A percentile compares a stretch with the other conserved stretches of the same genome.
Conservation (phyloP, 2,888 invertebrate genomes). For the Leucania comma region DNA sequence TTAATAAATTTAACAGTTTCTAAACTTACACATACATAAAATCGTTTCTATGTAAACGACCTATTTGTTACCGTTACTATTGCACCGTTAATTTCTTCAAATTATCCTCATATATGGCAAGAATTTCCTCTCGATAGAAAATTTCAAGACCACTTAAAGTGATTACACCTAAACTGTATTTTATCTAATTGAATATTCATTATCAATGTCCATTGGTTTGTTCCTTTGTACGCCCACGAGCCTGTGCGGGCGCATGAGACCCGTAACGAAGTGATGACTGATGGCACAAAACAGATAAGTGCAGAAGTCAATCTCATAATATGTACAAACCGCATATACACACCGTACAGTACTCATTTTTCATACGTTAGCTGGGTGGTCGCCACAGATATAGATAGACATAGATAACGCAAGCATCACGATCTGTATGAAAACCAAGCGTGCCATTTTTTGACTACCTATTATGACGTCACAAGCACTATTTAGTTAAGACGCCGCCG, state of each 20-base stretch:
- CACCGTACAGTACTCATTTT: too few species aligned
- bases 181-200: constrained; percentile 65
- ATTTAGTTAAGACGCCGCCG: too few species aligned
- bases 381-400: too few species aligned
- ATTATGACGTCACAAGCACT: too few species aligned
- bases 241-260: constrained; percentile 65
- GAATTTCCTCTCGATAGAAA: constrained; percentile 45
- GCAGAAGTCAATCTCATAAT: too few species aligned
- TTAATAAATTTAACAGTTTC: constrained; percentile 3
- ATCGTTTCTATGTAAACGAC: constrained; percentile 37
- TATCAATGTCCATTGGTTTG: constrained; percentile 53
- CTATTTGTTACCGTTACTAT: constrained; percentile 45
- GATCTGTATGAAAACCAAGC: too few species aligned
- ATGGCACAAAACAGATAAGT: too few species aligned
- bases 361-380: too few species aligned
- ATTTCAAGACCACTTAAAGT: constrained; percentile 49
- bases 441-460: too few species aligned
- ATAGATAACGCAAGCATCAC: too few species aligned
- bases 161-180: constrained; percentile 55
- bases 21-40: constrained; percentile 18
- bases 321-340: too few species aligned
- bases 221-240: constrained; percentile 65
- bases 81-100: constrained; percentile 42
- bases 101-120: constrained; percentile 46
- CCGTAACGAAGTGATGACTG: constrained; percentile 17